Evolutionary conservation across 2,797 vertebrate species (phyloP), one percentile per base, ranked within the genome.

Genomic region (Cossypha caffra): DNA sequence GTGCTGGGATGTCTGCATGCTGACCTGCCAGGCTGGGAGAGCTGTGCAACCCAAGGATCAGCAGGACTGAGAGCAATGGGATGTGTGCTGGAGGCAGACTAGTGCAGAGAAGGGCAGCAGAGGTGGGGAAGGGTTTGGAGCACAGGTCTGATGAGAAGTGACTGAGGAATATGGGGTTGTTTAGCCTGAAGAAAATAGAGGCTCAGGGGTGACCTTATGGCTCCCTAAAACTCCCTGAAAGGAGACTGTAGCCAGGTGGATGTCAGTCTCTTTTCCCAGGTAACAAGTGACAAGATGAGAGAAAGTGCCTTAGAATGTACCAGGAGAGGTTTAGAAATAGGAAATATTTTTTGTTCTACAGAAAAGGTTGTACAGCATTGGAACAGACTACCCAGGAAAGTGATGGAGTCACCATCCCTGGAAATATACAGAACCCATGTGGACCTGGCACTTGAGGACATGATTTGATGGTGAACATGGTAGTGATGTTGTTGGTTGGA

Each of bases 1-100:
- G 16, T 18, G 12, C 20, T 54, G 43, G 20, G 25, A 4, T 3
- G 57, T 8, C 12, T 7, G 5, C 0, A 0, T 43, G 21, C 11
- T 3, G 5, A 23, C 18, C 50, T 43, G 25, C 25, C 37, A 29
- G 11, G 7, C 24, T 75, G 33, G 52, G 11, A 61, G 25, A 55
- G 7, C 31, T 61, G 20, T 21, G 9, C 8, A 67, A 24, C 17
- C 15, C 16, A 9, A 37, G 33, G 23, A 9, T n/a, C 37, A 42
- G 33, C 8, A n/a, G 51, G n/a, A 67, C 38, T 1, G 0, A 51
- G 23, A 67, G 8, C 8, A 33, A 52, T 20, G 42, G 16, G 13
- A 5, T 28, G 4, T 1, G 0, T 40, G 19, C 26, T 63, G 37
- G 17, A 78, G 14, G 21, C n/a, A 85, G 23, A 31, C 5, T 37